Evolutionary conservation across 64 coral and sea anemone species (phyloP).

Genomic region (Stichodactyla mertensii): DNA sequence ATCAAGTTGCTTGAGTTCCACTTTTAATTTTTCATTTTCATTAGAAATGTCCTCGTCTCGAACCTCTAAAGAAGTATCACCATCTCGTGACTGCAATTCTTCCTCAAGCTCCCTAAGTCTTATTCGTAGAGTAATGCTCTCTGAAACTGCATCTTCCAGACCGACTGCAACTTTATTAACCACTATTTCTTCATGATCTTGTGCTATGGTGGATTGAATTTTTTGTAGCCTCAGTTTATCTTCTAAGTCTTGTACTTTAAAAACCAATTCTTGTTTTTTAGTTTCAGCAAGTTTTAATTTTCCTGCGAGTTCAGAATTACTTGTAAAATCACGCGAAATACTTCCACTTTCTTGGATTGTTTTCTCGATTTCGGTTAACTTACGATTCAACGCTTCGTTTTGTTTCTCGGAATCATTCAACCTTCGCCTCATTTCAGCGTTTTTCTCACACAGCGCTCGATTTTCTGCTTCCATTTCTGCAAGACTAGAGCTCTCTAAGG

Average conservation of each 20-base stretch:
- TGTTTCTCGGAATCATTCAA: conserved; percentile 25
- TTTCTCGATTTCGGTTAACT: conserved; percentile 10
- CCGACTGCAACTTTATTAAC: conserved; percentile 16
- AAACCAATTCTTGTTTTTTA: conserved; percentile 25
- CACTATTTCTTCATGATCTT: conserved; percentile 42
- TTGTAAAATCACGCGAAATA: background rate
- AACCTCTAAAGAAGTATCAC: conserved; percentile 14
- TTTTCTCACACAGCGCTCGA: conserved; percentile 35
- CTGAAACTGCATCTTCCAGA: conserved; percentile 31
- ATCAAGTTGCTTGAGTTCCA: conserved; percentile 21
- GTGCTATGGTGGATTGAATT: conserved; percentile 13
- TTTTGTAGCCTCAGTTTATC: conserved; percentile 25
- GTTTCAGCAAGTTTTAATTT: conserved; percentile 35
- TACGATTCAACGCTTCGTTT: background rate
- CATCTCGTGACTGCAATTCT: background rate
- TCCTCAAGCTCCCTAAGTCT: conserved; percentile 39
- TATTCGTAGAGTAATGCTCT: conserved; percentile 15
- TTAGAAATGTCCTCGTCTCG: conserved; percentile 26
- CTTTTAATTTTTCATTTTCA: conserved; percentile 31
- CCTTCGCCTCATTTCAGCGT: conserved; percentile 37
- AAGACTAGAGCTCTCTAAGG: conserved; percentile 43
- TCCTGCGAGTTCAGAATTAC: background rate
- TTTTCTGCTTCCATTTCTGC: conserved; percentile 60
- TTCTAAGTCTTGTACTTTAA: conserved; percentile 31
- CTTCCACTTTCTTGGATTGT: background rate